Evolutionary conservation across 1,140 invertebrate species (phyloP).

Genomic region (Saccostrea glomerata): DNA sequence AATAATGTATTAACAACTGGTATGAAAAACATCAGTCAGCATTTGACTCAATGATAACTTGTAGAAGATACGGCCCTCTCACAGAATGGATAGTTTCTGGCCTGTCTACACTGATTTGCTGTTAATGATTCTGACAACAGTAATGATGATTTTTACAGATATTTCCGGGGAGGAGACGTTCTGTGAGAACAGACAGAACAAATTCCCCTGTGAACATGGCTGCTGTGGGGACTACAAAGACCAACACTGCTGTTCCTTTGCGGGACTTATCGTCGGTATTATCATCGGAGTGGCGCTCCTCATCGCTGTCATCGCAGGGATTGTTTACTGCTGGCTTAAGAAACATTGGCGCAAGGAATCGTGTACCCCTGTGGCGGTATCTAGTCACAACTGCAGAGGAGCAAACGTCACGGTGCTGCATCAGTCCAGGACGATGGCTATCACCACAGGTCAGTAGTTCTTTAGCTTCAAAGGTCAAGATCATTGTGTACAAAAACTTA

Average conservation of each 20-base stretch:
- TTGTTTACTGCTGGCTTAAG: conserved; percentile 49
- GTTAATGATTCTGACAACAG: not conserved
- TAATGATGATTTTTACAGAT: not conserved
- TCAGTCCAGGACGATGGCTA: conserved; percentile 40
- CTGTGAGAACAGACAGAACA: conserved; percentile 6
- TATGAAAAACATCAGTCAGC: no score
- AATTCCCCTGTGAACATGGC: conserved; percentile 44
- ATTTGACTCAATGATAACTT: no score
- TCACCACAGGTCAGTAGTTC: not conserved
- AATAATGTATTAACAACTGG: no score
- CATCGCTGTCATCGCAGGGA: conserved; percentile 43
- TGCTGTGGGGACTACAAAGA: conserved; percentile 49
- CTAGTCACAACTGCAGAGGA: conserved; percentile 27
- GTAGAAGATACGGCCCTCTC: no score
- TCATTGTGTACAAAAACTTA: no score
- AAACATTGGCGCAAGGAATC: conserved; percentile 10
- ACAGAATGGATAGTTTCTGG: no score
- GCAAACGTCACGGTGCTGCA: conserved; percentile 40
- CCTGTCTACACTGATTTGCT: no score
- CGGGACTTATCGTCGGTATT: conserved; percentile 43
- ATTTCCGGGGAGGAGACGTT: not conserved
- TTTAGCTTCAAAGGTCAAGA: not conserved
- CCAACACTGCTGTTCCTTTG: conserved; percentile 49
- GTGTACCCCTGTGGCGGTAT: not conserved
- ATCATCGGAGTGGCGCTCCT: conserved; percentile 43